Conservation (phyloP, 2,888 invertebrate genomes). For the Tetranychus truncatus region DNA sequence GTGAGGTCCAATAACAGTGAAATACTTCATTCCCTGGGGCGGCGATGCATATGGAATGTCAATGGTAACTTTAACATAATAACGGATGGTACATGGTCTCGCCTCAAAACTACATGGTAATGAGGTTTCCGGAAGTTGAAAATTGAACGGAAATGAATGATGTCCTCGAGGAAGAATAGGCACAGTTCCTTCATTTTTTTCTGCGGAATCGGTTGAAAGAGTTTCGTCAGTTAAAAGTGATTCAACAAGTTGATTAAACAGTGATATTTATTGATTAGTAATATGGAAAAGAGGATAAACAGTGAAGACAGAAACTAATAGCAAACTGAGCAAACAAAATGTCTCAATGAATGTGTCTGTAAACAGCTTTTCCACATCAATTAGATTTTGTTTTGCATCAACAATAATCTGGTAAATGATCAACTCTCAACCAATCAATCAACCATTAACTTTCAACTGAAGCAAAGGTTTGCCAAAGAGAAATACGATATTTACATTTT, state of each 20-base stretch:
- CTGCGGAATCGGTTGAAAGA: conserved; percentile 30
- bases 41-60: conserved; percentile 59
- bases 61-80: conserved; percentile 51
- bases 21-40: conserved; percentile 59
- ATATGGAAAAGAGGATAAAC: background rate
- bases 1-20: conserved; percentile 55
- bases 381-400: no score
- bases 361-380: no score
- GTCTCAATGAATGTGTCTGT: no score
- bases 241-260: background rate
- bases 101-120: conserved; percentile 59
- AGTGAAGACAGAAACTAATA: background rate
- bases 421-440: no score
- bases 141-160: conserved; percentile 50
- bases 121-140: conserved; percentile 51
- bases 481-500: no score
- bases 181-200: conserved; percentile 42
- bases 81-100: conserved; percentile 50
- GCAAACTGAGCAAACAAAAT: background rate
- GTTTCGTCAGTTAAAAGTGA: conserved; percentile 11
- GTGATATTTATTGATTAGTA: background rate
- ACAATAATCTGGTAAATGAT: no score
- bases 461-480: no score
- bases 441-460: no score
- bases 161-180: conserved; percentile 50